These are phyloP conservation scores for Epirrhoe alternata DNA, from an alignment of 2,888 invertebrate genomes.

Conservation along the genomic window DNA sequence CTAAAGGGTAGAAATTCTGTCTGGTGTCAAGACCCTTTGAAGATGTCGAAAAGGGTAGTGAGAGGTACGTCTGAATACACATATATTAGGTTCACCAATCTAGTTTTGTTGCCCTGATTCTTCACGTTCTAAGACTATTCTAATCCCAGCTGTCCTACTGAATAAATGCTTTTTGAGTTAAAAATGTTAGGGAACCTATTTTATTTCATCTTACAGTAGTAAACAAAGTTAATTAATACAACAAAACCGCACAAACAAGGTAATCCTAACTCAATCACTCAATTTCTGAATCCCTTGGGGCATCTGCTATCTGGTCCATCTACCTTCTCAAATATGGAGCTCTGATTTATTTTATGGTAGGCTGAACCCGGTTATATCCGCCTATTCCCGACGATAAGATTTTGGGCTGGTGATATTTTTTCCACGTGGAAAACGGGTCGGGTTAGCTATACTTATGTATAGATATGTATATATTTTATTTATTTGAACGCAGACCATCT, in stretches of 20 bases:
- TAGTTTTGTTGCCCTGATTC: too few relatives aligned
- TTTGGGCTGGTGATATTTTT: conserved; percentile 1
- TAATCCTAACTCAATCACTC: conserved; percentile 15
- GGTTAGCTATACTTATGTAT: neutral
- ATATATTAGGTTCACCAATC: too few relatives aligned
- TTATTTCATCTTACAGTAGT: neutral
- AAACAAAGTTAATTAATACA: conserved; percentile 4
- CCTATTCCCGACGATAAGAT: neutral
- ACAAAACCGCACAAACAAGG: conserved; percentile 19
- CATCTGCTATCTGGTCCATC: conserved; percentile 5
- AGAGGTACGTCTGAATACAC: too few relatives aligned
- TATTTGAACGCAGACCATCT: neutral
- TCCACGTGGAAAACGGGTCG: neutral
- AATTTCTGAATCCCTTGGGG: neutral
- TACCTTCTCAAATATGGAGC: conserved; percentile 4
- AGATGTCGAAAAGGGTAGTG: too few relatives aligned
- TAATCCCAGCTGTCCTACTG: too few relatives aligned
- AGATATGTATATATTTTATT: neutral
- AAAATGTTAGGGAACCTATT: neutral
- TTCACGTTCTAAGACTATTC: too few relatives aligned
- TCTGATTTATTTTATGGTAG: conserved; percentile 11
- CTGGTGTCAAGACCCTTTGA: too few relatives aligned
- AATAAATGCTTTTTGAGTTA: too few relatives aligned
- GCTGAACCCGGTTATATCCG: neutral
- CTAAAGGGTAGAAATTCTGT: too few relatives aligned